These are phyloP conservation scores for Penaeus indicus DNA, from an alignment of 1,140 invertebrate species.

Conservation along the genomic window DNA sequence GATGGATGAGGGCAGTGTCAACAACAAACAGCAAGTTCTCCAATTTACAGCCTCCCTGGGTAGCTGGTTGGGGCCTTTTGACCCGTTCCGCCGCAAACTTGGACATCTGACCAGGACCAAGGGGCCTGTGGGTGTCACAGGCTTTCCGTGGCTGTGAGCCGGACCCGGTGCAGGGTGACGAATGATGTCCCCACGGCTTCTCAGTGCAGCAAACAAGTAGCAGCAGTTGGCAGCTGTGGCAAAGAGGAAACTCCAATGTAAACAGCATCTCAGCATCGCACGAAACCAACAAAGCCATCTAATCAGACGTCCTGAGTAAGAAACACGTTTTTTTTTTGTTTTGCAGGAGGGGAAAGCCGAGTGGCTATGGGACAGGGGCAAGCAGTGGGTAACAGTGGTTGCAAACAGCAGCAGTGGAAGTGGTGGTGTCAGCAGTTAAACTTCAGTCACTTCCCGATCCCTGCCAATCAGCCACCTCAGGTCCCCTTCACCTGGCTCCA, in stretches of 20 bases:
- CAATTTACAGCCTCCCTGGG: slow-evolving; percentile 58
- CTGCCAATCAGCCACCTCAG: slow-evolving; percentile 37
- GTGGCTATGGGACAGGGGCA: slow-evolving; percentile 11
- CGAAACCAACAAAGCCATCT: slow-evolving; percentile 54
- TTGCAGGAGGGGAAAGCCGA: slow-evolving; percentile 38
- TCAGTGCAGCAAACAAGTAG: slow-evolving; percentile 20
- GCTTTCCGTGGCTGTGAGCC: slow-evolving; percentile 1
- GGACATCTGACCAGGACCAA: slow-evolving; percentile 36
- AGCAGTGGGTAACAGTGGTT: slow-evolving; percentile 41
- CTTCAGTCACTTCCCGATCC: slow-evolving; percentile 6
- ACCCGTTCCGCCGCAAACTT: slow-evolving; percentile 52
- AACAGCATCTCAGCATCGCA: slow-evolving; percentile 20
- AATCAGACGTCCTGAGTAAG: slow-evolving; percentile 59
- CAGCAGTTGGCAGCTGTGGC: background rate
- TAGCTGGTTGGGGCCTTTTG: slow-evolving; percentile 53
- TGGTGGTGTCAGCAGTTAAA: slow-evolving; percentile 21
- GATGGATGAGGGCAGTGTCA: slow-evolving; percentile 40
- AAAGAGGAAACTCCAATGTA: background rate
- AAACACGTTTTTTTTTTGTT: too few relatives aligned
- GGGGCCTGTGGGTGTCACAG: slow-evolving; percentile 5
- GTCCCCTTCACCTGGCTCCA: too few relatives aligned
- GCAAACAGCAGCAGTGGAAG: slow-evolving; percentile 38
- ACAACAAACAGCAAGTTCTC: slow-evolving; percentile 54
- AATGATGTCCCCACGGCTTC: slow-evolving; percentile 1
- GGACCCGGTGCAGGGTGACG: background rate